Conservation (phyloP, 2,888 invertebrate species). For the Globia sparganii region DNA sequence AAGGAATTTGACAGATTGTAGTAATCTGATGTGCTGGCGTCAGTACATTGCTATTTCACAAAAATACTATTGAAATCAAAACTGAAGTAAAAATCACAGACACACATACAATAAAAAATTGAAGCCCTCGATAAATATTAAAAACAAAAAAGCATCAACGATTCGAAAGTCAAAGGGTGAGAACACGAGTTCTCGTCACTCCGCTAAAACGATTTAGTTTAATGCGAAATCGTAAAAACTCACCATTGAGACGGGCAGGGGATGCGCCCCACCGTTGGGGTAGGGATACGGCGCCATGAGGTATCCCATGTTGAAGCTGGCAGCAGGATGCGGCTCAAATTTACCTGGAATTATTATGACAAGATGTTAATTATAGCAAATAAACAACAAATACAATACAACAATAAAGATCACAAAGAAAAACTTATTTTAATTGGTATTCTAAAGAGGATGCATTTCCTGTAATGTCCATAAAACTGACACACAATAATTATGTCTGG, state of each 20-base stretch:
- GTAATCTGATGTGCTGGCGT: no score
- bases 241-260: conserved; percentile 96
- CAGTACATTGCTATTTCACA: background rate
- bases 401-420: conserved; percentile 1
- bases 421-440: conserved; percentile 1
- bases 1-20: no score
- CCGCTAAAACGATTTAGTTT: conserved; percentile 61
- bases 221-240: conserved; percentile 84
- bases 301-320: conserved; percentile 97
- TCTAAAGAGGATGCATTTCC: conserved; percentile 4
- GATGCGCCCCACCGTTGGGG: conserved; percentile 96
- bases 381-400: background rate
- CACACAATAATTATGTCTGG: background rate
- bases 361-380: background rate
- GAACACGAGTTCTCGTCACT: conserved; percentile 50
- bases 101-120: no score
- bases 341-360: conserved; percentile 91
- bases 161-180: conserved; percentile 56
- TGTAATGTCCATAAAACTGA: conserved; percentile 16
- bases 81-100: conserved; percentile 4
- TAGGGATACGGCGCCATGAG: conserved; percentile 97
- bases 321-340: conserved; percentile 95
- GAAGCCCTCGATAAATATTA: background rate
- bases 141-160: conserved; percentile 30
- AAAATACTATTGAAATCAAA: background rate